These are phyloP conservation scores for Danio jaintianensis DNA, from an alignment of 2,797 vertebrate species.

Conservation along the genomic window DNA sequence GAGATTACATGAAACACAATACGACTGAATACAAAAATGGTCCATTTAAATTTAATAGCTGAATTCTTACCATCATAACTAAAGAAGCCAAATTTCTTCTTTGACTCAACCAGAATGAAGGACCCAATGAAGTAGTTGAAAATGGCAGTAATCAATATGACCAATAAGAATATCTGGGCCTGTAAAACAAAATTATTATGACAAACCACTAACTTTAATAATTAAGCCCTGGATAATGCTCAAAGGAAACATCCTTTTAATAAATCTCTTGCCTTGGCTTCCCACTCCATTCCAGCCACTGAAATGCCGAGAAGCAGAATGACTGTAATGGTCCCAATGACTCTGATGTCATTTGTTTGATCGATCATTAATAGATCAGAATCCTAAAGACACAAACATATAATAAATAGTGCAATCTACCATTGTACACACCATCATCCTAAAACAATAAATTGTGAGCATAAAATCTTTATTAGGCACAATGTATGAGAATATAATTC, in stretches of 20 bases:
- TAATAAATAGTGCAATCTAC: background rate
- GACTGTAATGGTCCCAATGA: constrained; percentile 94
- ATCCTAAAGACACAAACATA: constrained; percentile 69
- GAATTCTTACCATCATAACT: constrained; percentile 85
- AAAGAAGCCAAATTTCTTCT: constrained; percentile 89
- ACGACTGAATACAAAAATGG: background rate
- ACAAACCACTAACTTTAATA: background rate
- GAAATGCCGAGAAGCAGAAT: constrained; percentile 94
- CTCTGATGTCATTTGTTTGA: constrained; percentile 89
- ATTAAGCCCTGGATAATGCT: background rate
- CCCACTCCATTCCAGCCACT: constrained; percentile 98
- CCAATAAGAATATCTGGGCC: constrained; percentile 95
- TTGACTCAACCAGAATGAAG: constrained; percentile 88
- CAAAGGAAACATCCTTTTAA: background rate
- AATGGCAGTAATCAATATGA: constrained; percentile 92
- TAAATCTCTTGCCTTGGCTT: constrained; percentile 88
- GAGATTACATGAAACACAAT: constrained; percentile 13
- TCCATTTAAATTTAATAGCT: background rate
- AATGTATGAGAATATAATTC: background rate
- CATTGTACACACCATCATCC: background rate
- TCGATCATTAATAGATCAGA: constrained; percentile 86
- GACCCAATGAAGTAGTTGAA: constrained; percentile 91
- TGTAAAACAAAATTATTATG: constrained; percentile 65
- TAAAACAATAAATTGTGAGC: background rate
- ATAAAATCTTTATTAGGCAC: background rate